These are phyloP conservation scores for Plagiodera versicolora DNA, from an alignment of 2,888 invertebrate genomes.

Conservation along the genomic window DNA sequence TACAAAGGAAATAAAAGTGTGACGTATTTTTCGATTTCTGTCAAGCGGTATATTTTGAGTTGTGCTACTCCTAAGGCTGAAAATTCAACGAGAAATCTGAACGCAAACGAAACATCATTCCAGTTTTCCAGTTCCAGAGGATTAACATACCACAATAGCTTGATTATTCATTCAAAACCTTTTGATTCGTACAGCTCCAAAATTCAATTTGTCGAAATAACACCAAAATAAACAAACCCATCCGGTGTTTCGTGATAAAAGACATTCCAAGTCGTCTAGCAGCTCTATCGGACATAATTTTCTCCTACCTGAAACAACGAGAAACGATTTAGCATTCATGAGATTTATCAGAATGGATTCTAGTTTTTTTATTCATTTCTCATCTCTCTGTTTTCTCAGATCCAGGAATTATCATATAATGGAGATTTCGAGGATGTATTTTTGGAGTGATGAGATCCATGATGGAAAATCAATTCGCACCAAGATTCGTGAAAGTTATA, in stretches of 20 bases:
- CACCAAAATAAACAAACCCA: background rate
- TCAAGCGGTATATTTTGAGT: no score
- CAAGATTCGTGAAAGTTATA: no score
- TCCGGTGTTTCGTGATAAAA: background rate
- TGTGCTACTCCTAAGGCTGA: no score
- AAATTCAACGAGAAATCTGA: no score
- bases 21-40: no score
- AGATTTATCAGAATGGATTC: background rate
- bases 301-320: slow-evolving; percentile 6
- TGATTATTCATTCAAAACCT: background rate
- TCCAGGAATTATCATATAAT: no score
- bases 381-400: no score
- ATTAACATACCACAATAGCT: background rate
- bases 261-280: background rate
- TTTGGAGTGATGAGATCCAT: no score
- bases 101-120: background rate
- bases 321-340: background rate
- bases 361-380: background rate
- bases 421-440: no score
- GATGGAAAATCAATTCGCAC: no score
- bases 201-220: background rate
- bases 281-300: background rate
- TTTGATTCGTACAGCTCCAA: background rate
- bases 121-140: background rate
- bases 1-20: no score